Conservation (phyloP, 1,140 invertebrate genomes). For the Semibalanus balanoides region DNA sequence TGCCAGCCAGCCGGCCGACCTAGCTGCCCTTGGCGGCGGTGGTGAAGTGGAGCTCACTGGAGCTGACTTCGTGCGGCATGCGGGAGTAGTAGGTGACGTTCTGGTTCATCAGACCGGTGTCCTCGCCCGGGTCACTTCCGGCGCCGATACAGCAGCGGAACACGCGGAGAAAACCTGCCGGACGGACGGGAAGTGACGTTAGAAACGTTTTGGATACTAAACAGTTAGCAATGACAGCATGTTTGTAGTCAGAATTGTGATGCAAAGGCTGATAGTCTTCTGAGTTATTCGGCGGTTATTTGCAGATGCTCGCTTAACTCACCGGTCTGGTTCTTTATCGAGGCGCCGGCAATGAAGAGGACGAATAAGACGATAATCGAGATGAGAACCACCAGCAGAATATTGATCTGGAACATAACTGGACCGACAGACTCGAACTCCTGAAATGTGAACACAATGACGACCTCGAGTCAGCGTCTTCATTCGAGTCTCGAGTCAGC, state of each 20-base stretch:
- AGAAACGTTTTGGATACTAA: no score
- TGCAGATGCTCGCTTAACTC: no score
- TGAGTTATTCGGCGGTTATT: no score
- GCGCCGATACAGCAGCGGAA: slow-evolving; percentile 7
- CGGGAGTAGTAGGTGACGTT: slow-evolving; percentile 27
- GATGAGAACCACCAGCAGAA: slow-evolving; percentile 27
- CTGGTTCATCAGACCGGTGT: slow-evolving; percentile 24
- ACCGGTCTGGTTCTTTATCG: slow-evolving; percentile 19
- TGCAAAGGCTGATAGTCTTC: no score
- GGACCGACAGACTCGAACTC: slow-evolving; percentile 29
- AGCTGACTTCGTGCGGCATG: slow-evolving; percentile 22
- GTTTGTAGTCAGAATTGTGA: no score
- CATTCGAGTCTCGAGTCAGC: no score
- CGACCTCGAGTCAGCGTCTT: no score
- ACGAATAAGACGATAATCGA: slow-evolving; percentile 27
- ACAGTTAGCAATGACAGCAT: no score
- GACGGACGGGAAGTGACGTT: no score
- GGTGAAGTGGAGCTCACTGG: not conserved
- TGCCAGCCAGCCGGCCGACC: no score
- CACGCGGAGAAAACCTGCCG: not conserved
- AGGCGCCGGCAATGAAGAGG: slow-evolving; percentile 26
- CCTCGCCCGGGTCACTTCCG: slow-evolving; percentile 18
- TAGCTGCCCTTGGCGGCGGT: not conserved
- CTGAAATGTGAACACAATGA: slow-evolving; percentile 22
- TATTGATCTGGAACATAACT: slow-evolving; percentile 29